A percentile compares a stretch with the other conserved stretches of the same genome.
These are phyloP conservation scores for Vanessa cardui DNA, from an alignment of 2,888 invertebrate species.

Conservation along the genomic window DNA sequence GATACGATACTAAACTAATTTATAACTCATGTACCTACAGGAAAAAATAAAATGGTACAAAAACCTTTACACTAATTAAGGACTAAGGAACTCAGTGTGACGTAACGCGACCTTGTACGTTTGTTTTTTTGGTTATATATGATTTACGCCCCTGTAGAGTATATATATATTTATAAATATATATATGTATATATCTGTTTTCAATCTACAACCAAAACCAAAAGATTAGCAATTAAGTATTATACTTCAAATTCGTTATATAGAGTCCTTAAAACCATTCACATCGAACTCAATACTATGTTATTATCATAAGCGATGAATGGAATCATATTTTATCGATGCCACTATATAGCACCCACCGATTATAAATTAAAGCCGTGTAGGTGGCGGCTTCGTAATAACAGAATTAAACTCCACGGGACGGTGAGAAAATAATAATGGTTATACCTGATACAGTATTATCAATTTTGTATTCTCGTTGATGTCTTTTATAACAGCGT, in stretches of 20 bases:
- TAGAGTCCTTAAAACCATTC: conserved; percentile 13
- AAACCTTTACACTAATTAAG: no score
- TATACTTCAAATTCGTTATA: background rate
- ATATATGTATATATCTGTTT: no score
- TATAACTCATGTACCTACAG: no score
- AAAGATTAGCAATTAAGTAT: no score
- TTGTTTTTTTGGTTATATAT: no score
- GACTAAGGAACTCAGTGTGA: no score
- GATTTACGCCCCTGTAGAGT: no score
- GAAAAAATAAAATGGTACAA: no score
- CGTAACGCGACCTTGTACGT: no score
- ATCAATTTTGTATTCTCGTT: conserved; percentile 50
- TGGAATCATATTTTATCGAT: conserved; percentile 50
- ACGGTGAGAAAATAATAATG: conserved; percentile 31
- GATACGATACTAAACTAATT: no score
- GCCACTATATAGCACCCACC: conserved; percentile 49
- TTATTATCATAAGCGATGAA: conserved; percentile 37
- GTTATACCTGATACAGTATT: conserved; percentile 5
- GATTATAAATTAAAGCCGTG: conserved; percentile 51
- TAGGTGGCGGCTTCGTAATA: conserved; percentile 30
- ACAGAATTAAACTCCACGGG: conserved; percentile 29
- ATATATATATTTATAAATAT: no score
- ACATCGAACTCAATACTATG: conserved; percentile 23
- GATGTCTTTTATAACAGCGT: conserved; percentile 58
- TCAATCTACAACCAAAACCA: no score